Conservation (phyloP, 1,140 invertebrate genomes). For the Lucilia cuprina region DNA sequence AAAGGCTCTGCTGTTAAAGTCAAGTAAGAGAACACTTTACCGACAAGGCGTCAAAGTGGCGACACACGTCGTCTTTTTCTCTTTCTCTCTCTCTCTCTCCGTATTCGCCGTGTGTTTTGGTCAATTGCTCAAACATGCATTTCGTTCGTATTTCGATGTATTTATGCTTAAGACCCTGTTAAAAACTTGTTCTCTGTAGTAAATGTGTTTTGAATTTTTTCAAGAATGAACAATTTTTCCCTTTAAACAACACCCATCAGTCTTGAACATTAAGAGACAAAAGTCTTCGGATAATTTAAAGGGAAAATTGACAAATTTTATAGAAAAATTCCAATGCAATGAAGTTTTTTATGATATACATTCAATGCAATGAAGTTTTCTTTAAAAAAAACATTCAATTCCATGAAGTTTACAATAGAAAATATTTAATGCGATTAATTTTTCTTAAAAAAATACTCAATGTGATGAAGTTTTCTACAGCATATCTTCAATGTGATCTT, state of each 20-base stretch:
- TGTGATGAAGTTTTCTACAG: too few relatives aligned
- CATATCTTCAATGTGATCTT: too few relatives aligned
- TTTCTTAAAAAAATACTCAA: too few relatives aligned
- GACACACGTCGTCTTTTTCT: slow-evolving; percentile 25
- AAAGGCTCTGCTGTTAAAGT: neutral
- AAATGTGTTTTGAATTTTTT: neutral
- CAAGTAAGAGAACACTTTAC: neutral
- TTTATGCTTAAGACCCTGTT: neutral
- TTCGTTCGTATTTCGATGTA: neutral
- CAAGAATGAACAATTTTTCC: neutral
- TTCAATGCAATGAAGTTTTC: too few relatives aligned
- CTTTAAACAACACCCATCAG: neutral
- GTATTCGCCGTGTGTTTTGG: neutral
- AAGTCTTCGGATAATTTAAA: neutral
- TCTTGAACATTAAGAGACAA: neutral
- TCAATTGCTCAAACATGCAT: neutral
- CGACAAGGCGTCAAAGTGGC: slow-evolving; percentile 31
- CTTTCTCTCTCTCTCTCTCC: neutral
- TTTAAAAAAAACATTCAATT: too few relatives aligned
- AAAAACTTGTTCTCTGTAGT: neutral
- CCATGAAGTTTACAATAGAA: too few relatives aligned
- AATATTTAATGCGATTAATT: too few relatives aligned
- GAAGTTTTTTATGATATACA: too few relatives aligned
- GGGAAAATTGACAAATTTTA: too few relatives aligned
- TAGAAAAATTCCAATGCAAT: too few relatives aligned